Base-by-base conservation (phyloP, 2,797 vertebrate genomes). In the Anolis apletophallus region DNA sequence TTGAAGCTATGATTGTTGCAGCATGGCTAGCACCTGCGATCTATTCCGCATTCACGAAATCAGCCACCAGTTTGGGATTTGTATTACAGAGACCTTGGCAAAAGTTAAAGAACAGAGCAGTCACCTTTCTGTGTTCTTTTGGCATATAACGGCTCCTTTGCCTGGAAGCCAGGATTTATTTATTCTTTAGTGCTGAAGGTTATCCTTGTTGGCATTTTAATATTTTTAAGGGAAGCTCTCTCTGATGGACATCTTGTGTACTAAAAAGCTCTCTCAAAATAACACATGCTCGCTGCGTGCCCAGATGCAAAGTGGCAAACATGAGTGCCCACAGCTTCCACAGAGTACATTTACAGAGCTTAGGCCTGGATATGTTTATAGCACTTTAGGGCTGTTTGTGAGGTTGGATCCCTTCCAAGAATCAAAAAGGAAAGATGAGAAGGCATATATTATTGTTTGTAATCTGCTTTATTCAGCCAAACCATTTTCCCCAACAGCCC, bases 381-480 rank as follows among this genome's bases (percentile, higher is more conserved):
- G 97, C 96, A 97, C 95, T 97, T 95, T 95, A 95, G 94, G 95
- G 87, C 93, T 75, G 95, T 96, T 96, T 97, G 96, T 91, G 96
- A 94, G 92, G 95, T 96, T 97, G 96, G 96, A 97, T 94, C 80
- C 83, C 92, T 93, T 97, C 95, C 96, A 98, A 91, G 94, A 91
- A 90, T 40, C 90, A 88, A 81, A 86, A 90, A 73, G 67, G 94
- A 88, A 88, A 87, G 93, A 89, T 84, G 91, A 88, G 93, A 94
- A 95, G 94, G 95, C 95, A 96, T 96, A 96, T 96, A 97, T 97
- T 96, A 97, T 96, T 97, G 96, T 97, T 96, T 96, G 96, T 97
- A 98, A 98, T 98, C 97, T 97, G 96, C 97, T 98, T 98, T 97
- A 96, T 96, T 97, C 95, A 85, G 91, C 94, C 96, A 96, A 96